Evolutionary conservation across 2,113 vertebrate species (phyloP).

Genomic region (Zeus faber): DNA sequence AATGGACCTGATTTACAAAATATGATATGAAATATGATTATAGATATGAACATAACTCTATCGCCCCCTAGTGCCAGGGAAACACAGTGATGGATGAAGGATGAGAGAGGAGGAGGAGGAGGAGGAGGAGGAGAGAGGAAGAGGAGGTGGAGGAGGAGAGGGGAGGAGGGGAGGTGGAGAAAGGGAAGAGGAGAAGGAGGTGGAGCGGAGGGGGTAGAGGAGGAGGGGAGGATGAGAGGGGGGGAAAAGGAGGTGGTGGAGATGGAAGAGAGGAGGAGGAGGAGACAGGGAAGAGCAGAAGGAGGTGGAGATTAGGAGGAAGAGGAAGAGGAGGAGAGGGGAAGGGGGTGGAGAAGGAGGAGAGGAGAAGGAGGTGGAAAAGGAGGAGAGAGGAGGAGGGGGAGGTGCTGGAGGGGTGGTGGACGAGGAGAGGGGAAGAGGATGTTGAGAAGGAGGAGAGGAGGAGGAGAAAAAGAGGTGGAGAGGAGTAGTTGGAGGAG

Average conservation of each 20-base stretch:
- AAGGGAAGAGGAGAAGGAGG: constrained; percentile 14
- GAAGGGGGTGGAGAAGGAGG: constrained; percentile 6
- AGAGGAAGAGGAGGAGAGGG: constrained; percentile 4
- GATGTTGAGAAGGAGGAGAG: constrained; percentile 7
- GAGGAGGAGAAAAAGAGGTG: constrained; percentile 1
- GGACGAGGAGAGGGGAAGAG: neutral
- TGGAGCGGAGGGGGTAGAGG: constrained; percentile 11
- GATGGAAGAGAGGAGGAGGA: neutral
- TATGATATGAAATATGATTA: too few relatives aligned
- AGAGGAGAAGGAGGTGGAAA: constrained; percentile 10
- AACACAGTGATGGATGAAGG: too few relatives aligned
- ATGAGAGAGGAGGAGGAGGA: too few relatives aligned
- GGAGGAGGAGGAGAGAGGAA: neutral
- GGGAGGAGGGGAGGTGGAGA: neutral
- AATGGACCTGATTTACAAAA: too few relatives aligned
- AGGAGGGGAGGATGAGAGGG: too few relatives aligned
- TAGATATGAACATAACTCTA: too few relatives aligned
- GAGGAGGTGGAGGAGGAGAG: neutral
- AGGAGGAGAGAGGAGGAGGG: too few relatives aligned
- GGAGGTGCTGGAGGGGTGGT: neutral
- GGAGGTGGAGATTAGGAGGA: constrained; percentile 16
- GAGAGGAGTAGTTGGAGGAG: neutral
- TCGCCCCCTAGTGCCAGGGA: too few relatives aligned
- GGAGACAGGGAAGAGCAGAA: constrained; percentile 11
- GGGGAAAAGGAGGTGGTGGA: neutral